Evolutionary conservation across 2,113 vertebrate genomes (phyloP).

Genomic region (Anhinga anhinga): DNA sequence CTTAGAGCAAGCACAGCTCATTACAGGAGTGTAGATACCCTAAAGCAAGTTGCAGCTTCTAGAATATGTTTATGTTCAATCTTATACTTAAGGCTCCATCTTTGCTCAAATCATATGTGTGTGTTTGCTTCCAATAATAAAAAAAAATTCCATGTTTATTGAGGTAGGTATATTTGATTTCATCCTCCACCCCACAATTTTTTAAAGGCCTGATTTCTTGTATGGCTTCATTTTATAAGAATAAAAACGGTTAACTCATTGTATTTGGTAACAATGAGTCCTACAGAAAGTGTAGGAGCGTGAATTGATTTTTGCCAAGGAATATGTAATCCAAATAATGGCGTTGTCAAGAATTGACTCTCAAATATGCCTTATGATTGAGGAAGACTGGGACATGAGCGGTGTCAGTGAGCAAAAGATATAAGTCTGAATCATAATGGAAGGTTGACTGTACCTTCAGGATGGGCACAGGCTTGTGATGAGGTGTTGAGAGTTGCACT

Average conservation of each 20-base stretch:
- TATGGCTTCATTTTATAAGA: background rate
- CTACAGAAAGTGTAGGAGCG: background rate
- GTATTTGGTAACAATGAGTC: background rate
- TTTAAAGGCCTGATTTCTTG: background rate
- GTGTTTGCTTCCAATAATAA: background rate
- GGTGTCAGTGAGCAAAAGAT: background rate
- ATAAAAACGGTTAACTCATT: background rate
- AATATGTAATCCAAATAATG: background rate
- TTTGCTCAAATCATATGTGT: background rate
- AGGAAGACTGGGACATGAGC: background rate
- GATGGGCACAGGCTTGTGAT: background rate
- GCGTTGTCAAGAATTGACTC: background rate
- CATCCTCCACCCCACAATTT: fast-evolving
- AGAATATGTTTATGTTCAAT: background rate
- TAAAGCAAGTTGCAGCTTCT: background rate
- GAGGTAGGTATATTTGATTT: background rate
- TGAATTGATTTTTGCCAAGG: background rate
- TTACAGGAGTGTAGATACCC: background rate
- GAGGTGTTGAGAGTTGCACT: background rate
- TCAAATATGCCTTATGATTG: background rate
- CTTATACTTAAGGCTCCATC: background rate
- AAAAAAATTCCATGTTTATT: background rate
- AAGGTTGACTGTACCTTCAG: background rate
- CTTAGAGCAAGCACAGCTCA: background rate
- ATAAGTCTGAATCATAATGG: background rate